Conservation (phyloP, 2,888 invertebrate genomes). For the Nomada fabriciana region DNA sequence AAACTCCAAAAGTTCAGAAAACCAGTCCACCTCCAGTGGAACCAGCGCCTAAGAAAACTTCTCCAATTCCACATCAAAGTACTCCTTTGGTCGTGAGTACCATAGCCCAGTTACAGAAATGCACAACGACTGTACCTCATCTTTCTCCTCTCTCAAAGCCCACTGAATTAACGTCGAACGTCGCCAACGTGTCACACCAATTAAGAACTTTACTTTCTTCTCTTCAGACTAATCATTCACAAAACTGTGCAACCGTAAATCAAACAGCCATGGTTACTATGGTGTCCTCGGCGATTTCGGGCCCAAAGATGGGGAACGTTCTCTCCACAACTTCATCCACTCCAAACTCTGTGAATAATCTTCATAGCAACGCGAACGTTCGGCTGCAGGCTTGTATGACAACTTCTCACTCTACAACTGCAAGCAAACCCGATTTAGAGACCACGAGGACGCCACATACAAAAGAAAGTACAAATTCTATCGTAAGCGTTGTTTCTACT, state of each 20-base stretch:
- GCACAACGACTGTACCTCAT: constrained; percentile 87
- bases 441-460: constrained; percentile 60
- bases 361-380: constrained; percentile 64
- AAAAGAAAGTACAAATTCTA: constrained; percentile 71
- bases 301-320: constrained; percentile 81
- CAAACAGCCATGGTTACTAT: constrained; percentile 84
- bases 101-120: constrained; percentile 79
- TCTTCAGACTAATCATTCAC: constrained; percentile 85
- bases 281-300: constrained; percentile 85
- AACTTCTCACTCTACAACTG: constrained; percentile 42
- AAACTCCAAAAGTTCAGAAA: constrained; percentile 52
- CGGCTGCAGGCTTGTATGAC: constrained; percentile 64
- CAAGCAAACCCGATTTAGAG: constrained; percentile 66
- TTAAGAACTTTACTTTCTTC: constrained; percentile 89
- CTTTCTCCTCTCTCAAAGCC: constrained; percentile 90
- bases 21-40: constrained; percentile 46
- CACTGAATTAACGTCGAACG: constrained; percentile 89
- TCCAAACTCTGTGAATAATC: constrained; percentile 70
- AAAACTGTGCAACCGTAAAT: constrained; percentile 84
- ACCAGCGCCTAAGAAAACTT: constrained; percentile 62
- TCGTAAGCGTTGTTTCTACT: constrained; percentile 79
- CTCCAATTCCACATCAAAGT: constrained; percentile 66
- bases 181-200: constrained; percentile 90
- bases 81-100: constrained; percentile 76
- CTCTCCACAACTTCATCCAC: constrained; percentile 77